Evolutionary conservation across 53 echinoderm and acorn worm genomes (phyloP), one percentile per base, ranked within the genome.

Genomic region (Holothuria leucospilota): DNA sequence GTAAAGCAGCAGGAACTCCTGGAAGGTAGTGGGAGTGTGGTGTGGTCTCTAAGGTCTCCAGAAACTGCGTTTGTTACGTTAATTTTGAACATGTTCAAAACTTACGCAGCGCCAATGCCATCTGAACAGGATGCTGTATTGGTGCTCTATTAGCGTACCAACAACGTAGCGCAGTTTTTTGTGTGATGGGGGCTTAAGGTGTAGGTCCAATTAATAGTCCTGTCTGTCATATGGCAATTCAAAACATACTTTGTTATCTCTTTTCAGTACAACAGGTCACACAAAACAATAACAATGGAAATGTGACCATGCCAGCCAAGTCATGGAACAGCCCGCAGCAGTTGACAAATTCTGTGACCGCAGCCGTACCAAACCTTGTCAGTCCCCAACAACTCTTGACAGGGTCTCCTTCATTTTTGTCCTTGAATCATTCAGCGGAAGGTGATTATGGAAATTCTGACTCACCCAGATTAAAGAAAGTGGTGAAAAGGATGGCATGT

Each of bases 401-500:
- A 16, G 80, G 80, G 4, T 59, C 80, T 29, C 62, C 80, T 0
- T 16, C 28, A 28, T 80, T 80, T 34, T 20, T 80, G 56, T 20
- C 80, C 6, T 18, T 60, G 28, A 67, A 30, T 67, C 27, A 30
- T 21, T 18, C 28, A 27, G 5, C 61, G 5, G 59, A 38, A 11
- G 67, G 26, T 4, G 80, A 80, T 21, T 14, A 26, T 10, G 51
- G 25, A 23, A 52, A 75, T 75, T 49, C 25, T 0, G 42, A 46
- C 20, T 20, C 49, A 25, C 34, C 29, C 13, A 59, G 61, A 21
- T 58, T 80, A 3, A 80, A 80, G 61, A 80, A 80, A 38, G 80
- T 80, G 21, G 88, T 99, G n/a, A 88, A 92, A 29, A 78, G 99
- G 41, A 90, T 99, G 90, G 99, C 99, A 0, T 99, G 99, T 63